These are phyloP conservation scores for Oscheius sp. DNA, from an alignment of 1,140 invertebrate genomes.

Conservation along the genomic window DNA sequence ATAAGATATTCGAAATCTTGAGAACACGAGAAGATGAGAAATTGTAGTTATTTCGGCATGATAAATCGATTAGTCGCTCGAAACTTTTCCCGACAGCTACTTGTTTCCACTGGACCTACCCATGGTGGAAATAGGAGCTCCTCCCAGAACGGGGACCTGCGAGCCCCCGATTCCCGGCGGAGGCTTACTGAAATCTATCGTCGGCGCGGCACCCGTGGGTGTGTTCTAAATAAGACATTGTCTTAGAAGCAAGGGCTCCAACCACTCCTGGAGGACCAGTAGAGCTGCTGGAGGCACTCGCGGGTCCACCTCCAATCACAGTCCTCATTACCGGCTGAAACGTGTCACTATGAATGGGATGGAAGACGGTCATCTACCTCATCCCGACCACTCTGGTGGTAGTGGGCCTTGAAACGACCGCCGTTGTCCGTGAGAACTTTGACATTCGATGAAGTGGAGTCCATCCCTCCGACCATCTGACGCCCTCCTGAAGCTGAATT, in stretches of 20 bases:
- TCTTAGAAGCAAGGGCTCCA: background rate
- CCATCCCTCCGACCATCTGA: background rate
- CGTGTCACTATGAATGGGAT: background rate
- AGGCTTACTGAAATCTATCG: slow-evolving; percentile 49
- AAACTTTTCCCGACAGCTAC: background rate
- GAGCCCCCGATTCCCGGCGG: slow-evolving; percentile 19
- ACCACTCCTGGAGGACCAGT: slow-evolving; percentile 17
- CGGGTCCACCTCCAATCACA: slow-evolving; percentile 15
- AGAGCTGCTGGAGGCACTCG: background rate
- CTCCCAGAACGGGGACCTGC: background rate
- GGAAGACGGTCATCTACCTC: background rate
- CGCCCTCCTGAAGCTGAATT: background rate
- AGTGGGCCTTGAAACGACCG: slow-evolving; percentile 18
- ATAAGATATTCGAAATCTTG: background rate
- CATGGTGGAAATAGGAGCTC: background rate
- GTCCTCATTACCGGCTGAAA: slow-evolving; percentile 5
- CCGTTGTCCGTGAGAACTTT: slow-evolving; percentile 34
- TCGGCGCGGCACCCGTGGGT: slow-evolving; percentile 4
- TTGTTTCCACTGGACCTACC: background rate
- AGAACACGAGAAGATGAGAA: background rate
- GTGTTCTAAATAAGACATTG: background rate
- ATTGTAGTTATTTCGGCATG: background rate
- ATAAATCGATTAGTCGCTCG: background rate
- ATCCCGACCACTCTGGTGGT: background rate
- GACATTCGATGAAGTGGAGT: background rate